Evolutionary conservation across 2,888 invertebrate genomes (phyloP), one percentile per base, ranked within the genome.

Genomic region (Caenorhabditis plicata): DNA sequence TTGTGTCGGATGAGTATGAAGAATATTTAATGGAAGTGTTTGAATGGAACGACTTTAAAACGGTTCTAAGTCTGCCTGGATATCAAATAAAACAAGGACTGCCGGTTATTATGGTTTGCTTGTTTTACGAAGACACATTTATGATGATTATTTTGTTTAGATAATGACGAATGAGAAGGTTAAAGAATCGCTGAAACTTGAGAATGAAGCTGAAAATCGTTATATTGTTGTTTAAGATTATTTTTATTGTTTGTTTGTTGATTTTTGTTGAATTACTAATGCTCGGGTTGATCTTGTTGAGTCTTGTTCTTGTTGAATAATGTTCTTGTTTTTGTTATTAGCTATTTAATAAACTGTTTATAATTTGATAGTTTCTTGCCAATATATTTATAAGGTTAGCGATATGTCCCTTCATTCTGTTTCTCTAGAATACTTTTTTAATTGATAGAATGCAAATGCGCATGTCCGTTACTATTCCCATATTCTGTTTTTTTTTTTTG

Each of bases 71-170:
- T 15, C 39, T 48, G 32, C 64, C 65, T 1, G 56, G 63, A 23
- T 64, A 53, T 51, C 65, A 64, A 52, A 66, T 78, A 39, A 51
- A 49, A 44, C 71, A 69, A 36, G 75, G 76, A 17, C 50, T 78
- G 9, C 77, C 77, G 2, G 68, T 73, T 29, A 53, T 77, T 22
- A 73, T 74, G 65, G 68, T 77, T 4, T 43, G 57, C 35, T 40
- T 35, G 42, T 27, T 15, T 36, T 33, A 8, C 11, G 5, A 15
- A 15, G 26, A 23, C 20, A n/a, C n/a, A 3, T 19, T 19, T 41
- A 0, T 42, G 33, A 9, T 48, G 3, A 26, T 13, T 26, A 23
- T 26, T 13, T 32, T 32, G 48, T 55, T 5, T 43, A 60, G 60
- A 36, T 61, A 4, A n/a, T 61, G n/a, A 61, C 61, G 1, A 47